A percentile compares a stretch with the other conserved stretches of the same genome.
These are phyloP conservation scores for Oreotrochilus melanogaster DNA, from an alignment of 2,113 vertebrate species.

Conservation along the genomic window DNA sequence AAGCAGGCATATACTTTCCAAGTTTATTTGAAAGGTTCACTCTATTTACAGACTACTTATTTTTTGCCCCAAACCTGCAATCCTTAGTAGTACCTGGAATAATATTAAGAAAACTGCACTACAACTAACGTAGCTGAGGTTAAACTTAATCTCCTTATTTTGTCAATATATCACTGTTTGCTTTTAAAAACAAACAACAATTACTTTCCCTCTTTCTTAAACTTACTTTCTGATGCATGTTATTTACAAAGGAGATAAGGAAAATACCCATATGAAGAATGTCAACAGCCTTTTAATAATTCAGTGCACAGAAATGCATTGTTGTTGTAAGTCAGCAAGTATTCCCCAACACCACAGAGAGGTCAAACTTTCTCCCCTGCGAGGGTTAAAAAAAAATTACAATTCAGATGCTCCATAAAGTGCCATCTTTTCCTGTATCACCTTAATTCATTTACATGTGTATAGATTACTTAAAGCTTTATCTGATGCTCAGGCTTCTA, in stretches of 20 bases:
- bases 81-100: neutral
- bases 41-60: neutral
- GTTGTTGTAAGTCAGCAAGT: neutral
- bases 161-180: neutral
- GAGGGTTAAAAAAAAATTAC: neutral
- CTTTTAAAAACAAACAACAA: conserved; percentile 1
- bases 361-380: neutral
- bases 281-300: neutral
- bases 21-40: conserved; percentile 34
- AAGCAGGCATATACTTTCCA: conserved; percentile 22
- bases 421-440: neutral
- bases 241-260: neutral
- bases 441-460: neutral
- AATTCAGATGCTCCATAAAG: neutral
- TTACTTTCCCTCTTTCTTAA: neutral
- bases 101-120: neutral
- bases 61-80: neutral
- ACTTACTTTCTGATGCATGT: neutral
- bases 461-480: neutral
- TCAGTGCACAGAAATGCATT: neutral
- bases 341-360: neutral
- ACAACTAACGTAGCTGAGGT: neutral
- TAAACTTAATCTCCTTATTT: neutral
- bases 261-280: neutral
- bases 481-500: neutral